phyloP scores from a whole-genome alignment of 2,113 vertebrate species.

The Cebus imitator region DNA sequence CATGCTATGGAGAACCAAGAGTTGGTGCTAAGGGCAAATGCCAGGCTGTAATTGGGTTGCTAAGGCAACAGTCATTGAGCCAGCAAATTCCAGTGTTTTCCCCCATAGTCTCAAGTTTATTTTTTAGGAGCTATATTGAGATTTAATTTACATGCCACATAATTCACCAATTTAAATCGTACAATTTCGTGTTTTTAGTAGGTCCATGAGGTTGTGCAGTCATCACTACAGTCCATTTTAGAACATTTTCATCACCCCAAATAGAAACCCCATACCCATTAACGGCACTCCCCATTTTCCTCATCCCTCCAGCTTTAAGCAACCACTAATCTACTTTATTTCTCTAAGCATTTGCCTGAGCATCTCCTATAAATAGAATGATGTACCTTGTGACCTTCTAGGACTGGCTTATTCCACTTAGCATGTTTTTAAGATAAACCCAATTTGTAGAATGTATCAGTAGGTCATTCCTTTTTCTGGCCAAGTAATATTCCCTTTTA shows the following conservation, averaged over 20 bases:
- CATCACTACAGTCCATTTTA: neutral
- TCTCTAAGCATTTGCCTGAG: neutral
- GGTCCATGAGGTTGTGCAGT: neutral
- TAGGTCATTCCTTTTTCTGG: neutral
- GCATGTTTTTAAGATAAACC: neutral
- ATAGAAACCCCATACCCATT: neutral
- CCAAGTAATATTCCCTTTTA: neutral
- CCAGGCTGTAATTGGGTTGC: neutral
- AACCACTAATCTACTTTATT: neutral
- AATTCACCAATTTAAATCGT: neutral
- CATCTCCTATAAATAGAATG: neutral
- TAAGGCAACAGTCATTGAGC: neutral
- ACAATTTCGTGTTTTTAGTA: neutral
- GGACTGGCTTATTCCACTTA: neutral
- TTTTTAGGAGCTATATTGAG: slow-evolving; percentile 1
- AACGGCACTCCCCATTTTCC: neutral
- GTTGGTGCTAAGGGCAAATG: neutral
- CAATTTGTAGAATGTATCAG: neutral
- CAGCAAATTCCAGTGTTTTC: neutral
- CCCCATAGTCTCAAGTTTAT: neutral
- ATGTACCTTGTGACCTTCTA: neutral
- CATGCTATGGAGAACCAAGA: neutral
- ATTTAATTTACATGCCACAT: neutral
- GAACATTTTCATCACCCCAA: neutral
- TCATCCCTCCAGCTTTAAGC: neutral